Base-by-base conservation (phyloP, 2,888 invertebrate genomes). In the Thera britannica region DNA sequence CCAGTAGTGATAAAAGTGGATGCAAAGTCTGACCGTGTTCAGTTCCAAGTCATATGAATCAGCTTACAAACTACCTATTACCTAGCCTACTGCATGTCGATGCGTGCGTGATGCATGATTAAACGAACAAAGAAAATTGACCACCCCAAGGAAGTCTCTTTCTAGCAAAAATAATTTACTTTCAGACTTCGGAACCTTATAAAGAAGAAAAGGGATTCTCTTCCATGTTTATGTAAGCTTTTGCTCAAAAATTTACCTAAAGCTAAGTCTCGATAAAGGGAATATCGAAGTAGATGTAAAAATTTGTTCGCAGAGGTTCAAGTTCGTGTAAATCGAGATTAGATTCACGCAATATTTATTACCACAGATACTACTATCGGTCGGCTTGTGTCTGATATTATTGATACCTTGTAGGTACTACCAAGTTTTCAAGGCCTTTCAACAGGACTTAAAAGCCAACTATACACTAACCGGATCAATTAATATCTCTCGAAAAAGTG, bases 1-100 rank as follows among this genome's bases (percentile, higher is more conserved):
- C 35, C 11, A 7, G 38, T 56, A 5, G 23, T 23, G 23, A 23
- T 23, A 23, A 23, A 23, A 56, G 2, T n/a, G 6, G 2, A 7
- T n/a, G 36, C 57, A 60, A 68, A 63, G 60, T 61, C 36, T 48
- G 3, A 12, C 49, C 0, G n/a, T 35, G 57, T 54, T 23, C 23
- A 23, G 23, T 23, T 23, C 23, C 23, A 23, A 23, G 23, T 23
- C 48, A 57, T 41, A 57, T 61, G 51, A 64, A 12, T 44, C 60
- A 56, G 38, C 34, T 54, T n/a, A 44, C 12, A 57, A 23, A 12
- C 0, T 38, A 38, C 3, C 3, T 5, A 38, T 38, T 38, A 38
- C 2, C 9, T 54, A 23, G 1, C 23, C 23, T 23, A 23, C 23
- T 54, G 48, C 48, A 58, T 11, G 34, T 12, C 35, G 35, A 4